Conservation (phyloP, 1,140 invertebrate genomes). For the Polypedilum vanderplanki region DNA sequence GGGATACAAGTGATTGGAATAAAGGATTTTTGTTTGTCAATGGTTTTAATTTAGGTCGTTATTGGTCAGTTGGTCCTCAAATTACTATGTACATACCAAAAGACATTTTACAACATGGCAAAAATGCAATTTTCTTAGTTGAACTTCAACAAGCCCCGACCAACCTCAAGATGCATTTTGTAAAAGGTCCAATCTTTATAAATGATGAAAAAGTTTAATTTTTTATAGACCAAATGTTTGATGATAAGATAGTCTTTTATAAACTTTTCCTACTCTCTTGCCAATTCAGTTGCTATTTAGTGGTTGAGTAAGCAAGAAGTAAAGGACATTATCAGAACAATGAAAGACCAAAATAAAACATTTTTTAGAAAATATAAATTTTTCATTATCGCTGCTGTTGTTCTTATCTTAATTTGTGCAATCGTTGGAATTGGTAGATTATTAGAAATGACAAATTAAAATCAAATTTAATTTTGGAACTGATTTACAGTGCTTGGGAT, state of each 20-base stretch:
- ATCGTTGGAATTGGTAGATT: not conserved
- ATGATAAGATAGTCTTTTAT: not conserved
- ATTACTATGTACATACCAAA: conserved; percentile 53
- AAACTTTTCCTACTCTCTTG: no score
- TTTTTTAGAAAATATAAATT: no score
- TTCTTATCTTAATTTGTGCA: not conserved
- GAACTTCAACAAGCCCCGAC: conserved; percentile 26
- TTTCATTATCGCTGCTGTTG: not conserved
- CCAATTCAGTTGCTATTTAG: no score
- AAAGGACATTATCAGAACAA: no score
- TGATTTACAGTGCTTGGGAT: not conserved
- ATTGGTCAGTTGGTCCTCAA: conserved; percentile 59
- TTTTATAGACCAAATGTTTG: not conserved
- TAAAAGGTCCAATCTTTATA: conserved; percentile 32
- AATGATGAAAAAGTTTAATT: not conserved
- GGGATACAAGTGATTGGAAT: conserved; percentile 54
- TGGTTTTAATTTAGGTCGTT: conserved; percentile 53
- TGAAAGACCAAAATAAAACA: no score
- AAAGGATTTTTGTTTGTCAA: conserved; percentile 56
- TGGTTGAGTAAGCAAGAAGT: no score
- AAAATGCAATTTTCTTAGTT: conserved; percentile 30
- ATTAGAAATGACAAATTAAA: not conserved
- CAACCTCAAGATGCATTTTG: conserved; percentile 30
- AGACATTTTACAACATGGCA: conserved; percentile 10
- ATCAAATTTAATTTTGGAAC: no score